These are phyloP conservation scores for Idris sp. DNA, from an alignment of 1,140 invertebrate species.

Conservation along the genomic window DNA sequence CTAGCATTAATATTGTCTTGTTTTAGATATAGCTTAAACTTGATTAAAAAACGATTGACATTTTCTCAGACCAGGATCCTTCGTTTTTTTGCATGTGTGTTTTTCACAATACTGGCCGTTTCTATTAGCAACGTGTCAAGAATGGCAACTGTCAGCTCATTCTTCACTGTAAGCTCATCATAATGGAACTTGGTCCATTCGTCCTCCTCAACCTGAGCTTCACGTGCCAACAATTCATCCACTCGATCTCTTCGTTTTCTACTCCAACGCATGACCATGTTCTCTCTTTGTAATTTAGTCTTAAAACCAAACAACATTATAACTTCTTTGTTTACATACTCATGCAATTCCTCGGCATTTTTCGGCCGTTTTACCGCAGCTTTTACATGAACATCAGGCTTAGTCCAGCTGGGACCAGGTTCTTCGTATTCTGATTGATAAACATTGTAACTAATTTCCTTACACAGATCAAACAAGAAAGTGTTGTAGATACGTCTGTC, in stretches of 20 bases:
- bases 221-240: slow-evolving; percentile 84
- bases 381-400: slow-evolving; percentile 73
- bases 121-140: slow-evolving; percentile 82
- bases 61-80: slow-evolving; percentile 67
- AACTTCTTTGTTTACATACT: slow-evolving; percentile 79
- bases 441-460: slow-evolving; percentile 80
- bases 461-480: slow-evolving; percentile 83
- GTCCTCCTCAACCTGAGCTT: slow-evolving; percentile 84
- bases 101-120: slow-evolving; percentile 78
- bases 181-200: slow-evolving; percentile 86
- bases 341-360: slow-evolving; percentile 73
- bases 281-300: slow-evolving; percentile 79
- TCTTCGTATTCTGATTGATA: slow-evolving; percentile 76
- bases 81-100: slow-evolving; percentile 71
- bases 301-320: slow-evolving; percentile 80
- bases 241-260: slow-evolving; percentile 85
- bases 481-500: slow-evolving; percentile 75
- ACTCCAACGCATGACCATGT: slow-evolving; percentile 82
- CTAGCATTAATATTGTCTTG: no score
- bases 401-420: slow-evolving; percentile 80
- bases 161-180: slow-evolving; percentile 84
- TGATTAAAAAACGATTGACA: slow-evolving; percentile 3
- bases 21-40: slow-evolving; percentile 1
- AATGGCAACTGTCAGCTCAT: slow-evolving; percentile 82
- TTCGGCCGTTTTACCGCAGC: slow-evolving; percentile 74